Evolutionary conservation across 2,888 invertebrate genomes (phyloP).

Genomic region (Philhelius pedissequus): DNA sequence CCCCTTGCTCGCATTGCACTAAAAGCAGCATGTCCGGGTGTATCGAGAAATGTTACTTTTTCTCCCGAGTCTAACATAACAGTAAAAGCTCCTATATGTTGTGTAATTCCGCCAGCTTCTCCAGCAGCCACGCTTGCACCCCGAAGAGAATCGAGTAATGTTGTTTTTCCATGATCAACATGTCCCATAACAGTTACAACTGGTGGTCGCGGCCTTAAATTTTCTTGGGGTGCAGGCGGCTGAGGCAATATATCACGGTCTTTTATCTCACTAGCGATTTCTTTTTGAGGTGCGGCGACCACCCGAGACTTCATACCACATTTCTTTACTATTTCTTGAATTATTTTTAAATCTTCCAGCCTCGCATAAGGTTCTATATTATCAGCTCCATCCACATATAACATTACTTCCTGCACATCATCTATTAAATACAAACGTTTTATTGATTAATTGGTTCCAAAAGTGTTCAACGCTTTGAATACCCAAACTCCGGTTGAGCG

Average conservation of each 20-base stretch:
- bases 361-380: slow-evolving; percentile 81
- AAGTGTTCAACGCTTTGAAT: slow-evolving; percentile 72
- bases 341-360: slow-evolving; percentile 83
- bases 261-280: slow-evolving; percentile 69
- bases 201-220: slow-evolving; percentile 88
- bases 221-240: slow-evolving; percentile 83
- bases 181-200: slow-evolving; percentile 99
- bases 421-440: slow-evolving; percentile 79
- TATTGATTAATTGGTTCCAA: not conserved
- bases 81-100: slow-evolving; percentile 98
- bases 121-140: slow-evolving; percentile 91
- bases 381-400: slow-evolving; percentile 82
- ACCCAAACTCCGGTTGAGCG: slow-evolving; percentile 84
- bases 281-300: slow-evolving; percentile 79
- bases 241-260: slow-evolving; percentile 82
- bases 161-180: slow-evolving; percentile 99
- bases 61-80: slow-evolving; percentile 86
- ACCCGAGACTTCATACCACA: slow-evolving; percentile 83
- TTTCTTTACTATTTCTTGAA: slow-evolving; percentile 85
- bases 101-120: slow-evolving; percentile 99
- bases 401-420: slow-evolving; percentile 85
- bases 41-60: slow-evolving; percentile 95
- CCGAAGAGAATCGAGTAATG: slow-evolving; percentile 92
- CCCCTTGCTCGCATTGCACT: slow-evolving; percentile 95
- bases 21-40: slow-evolving; percentile 99